Base-by-base conservation (phyloP, 2,888 invertebrate species). In the Drosophila neonasuta region DNA sequence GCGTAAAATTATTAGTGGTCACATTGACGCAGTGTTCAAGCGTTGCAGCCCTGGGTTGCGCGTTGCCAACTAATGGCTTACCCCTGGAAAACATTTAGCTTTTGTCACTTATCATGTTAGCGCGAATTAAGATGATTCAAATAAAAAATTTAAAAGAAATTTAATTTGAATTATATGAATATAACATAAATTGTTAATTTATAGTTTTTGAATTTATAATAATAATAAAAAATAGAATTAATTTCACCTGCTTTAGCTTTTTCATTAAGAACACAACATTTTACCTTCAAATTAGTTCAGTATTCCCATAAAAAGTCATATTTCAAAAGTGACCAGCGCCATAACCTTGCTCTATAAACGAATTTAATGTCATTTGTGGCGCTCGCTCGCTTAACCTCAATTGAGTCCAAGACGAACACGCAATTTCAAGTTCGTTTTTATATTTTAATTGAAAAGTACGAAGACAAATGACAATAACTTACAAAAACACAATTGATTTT, bases 271-370 rank as follows among this genome's bases (percentile, higher is more conserved):
- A 17, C 46, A 36, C 15, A 44, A 66, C n/a, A 46, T 17, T 62
- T 80, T 41, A 32, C 52, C 55, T 65, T 52, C 46, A 44, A 42
- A 17, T 66, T 13, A 5, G 20, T 63, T 60, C 20, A 39, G 41
- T 60, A 63, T 61, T 69, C 10, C 44, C 59, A 74, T 80, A 57
- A 69, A 41, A 62, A 57, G 24, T 60, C 34, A 79, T 72, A 65
- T 57, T 67, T 82, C 51, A 73, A 65, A 70, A 51, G 13, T 74
- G 49, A 50, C 42, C 62, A 61, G 44, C 30, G 41, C 42, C 20
- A 50, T 71, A 80, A 58, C 83, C 86, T 86, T 83, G 86, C 65
- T 64, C 78, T 50, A 81, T 68, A 72, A 81, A 73, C 68, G 65
- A 69, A 69, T 86, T 80, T 86, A 68, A 83, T 83, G 63, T 68